These are phyloP conservation scores for Rhimphoctona megacephalus DNA, from an alignment of 2,888 invertebrate genomes.

Conservation along the genomic window DNA sequence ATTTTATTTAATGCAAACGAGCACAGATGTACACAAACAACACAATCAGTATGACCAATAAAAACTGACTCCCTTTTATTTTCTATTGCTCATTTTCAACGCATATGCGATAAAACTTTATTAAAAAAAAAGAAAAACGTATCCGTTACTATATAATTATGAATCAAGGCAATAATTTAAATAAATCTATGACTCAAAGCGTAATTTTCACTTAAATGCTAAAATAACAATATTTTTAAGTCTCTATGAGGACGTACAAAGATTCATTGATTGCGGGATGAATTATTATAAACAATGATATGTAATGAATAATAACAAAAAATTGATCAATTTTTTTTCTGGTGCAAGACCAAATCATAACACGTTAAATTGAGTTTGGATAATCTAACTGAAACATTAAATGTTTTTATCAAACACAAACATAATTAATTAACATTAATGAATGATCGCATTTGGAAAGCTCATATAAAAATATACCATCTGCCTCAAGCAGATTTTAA, in stretches of 20 bases:
- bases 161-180: constrained; percentile 1
- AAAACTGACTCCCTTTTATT: neutral
- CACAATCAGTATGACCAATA: neutral
- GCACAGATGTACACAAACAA: neutral
- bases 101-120: neutral
- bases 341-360: neutral
- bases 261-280: constrained; percentile 15
- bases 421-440: neutral
- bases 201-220: neutral
- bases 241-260: neutral
- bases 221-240: neutral
- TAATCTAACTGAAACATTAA: neutral
- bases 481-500: constrained; percentile 67
- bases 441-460: constrained; percentile 40
- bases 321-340: neutral
- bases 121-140: neutral
- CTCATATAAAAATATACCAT: constrained; percentile 76
- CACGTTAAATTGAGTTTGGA: neutral
- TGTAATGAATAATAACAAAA: neutral
- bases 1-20: neutral
- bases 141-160: neutral
- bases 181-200: neutral
- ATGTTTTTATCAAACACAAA: neutral
- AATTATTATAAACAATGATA: constrained; percentile 10
- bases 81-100: neutral